Base-by-base conservation (phyloP, 2,797 vertebrate genomes). In the Thripadectes ignobilis region DNA sequence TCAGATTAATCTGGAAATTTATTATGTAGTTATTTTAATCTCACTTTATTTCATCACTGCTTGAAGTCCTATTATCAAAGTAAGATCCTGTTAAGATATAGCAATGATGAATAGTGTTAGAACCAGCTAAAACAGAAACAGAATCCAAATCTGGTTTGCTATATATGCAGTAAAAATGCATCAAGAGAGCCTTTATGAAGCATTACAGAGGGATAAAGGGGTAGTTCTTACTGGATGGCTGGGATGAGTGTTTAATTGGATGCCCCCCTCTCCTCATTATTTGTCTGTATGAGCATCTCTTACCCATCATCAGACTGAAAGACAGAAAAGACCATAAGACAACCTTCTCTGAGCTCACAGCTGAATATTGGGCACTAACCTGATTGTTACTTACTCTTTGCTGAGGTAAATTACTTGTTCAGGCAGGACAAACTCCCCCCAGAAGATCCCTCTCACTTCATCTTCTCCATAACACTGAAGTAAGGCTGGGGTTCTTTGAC, bases 21-120 rank as follows among this genome's bases (percentile, higher is more conserved):
- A 94, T 95, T 90, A 63, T 52, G 66, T 68, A 82, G 92, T 92
- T 96, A 79, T 90, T 97, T 92, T 94, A 93, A 96, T 94, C 88
- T 95, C 62, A 87, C 66, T 87, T 87, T 74, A 84, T 93, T 92
- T 95, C 95, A 92, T 85, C 74, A 49, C 86, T 92, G 80, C 86
- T 88, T 77, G 77, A 80, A 95, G 91, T 36, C 86, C 69, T 57
- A 55, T 93, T 92, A 92, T 86, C 76, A 71, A 89, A 93, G 88
- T 52, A 82, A 89, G 86, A 87, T 89, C 45, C 12, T 57, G 85
- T 82, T 94, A 83, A 85, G 93, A 80, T 74, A 89, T 1, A 92
- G 72, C 34, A 61, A 12, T 89, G 91, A 94, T 77, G 78, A 61
- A 94, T 79, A 65, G 23, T 21, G 73, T 41, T 93, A 72, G 78